A percentile compares a stretch with the other conserved stretches of the same genome.
phyloP scores from a whole-genome alignment of 1,140 invertebrate species.

The Brachionus paranguensis region DNA sequence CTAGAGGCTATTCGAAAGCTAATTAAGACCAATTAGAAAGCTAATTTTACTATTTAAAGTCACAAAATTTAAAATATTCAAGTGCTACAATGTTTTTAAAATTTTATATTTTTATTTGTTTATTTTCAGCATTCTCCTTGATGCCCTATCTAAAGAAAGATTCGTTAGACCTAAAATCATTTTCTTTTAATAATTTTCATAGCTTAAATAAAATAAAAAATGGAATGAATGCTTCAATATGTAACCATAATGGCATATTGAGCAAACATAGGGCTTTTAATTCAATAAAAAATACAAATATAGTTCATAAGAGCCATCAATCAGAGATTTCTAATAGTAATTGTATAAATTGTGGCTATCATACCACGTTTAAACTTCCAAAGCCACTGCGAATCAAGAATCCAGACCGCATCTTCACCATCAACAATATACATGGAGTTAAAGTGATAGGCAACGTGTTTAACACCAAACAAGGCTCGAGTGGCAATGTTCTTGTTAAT shows the following conservation, averaged over 20 bases:
- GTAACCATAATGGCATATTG: background rate
- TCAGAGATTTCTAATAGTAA: background rate
- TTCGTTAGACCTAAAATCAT: background rate
- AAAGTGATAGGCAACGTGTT: background rate
- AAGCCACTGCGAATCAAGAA: background rate
- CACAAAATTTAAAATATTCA: no score
- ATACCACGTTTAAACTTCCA: background rate
- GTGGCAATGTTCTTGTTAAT: background rate
- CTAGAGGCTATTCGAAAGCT: no score
- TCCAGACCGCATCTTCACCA: background rate
- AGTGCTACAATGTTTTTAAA: no score
- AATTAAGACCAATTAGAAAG: no score
- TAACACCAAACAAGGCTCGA: background rate
- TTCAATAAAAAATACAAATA: background rate
- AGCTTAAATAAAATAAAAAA: background rate
- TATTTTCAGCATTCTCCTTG: background rate
- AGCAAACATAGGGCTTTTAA: background rate
- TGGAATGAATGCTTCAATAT: background rate
- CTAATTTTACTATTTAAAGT: no score
- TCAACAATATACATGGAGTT: background rate
- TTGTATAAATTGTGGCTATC: background rate
- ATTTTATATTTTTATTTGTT: no score
- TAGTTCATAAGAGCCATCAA: background rate
- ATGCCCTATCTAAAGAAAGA: background rate
- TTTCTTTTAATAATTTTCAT: background rate